Base-by-base conservation (phyloP, 2,113 vertebrate genomes). In the Onychostruthus taczanowskii region DNA sequence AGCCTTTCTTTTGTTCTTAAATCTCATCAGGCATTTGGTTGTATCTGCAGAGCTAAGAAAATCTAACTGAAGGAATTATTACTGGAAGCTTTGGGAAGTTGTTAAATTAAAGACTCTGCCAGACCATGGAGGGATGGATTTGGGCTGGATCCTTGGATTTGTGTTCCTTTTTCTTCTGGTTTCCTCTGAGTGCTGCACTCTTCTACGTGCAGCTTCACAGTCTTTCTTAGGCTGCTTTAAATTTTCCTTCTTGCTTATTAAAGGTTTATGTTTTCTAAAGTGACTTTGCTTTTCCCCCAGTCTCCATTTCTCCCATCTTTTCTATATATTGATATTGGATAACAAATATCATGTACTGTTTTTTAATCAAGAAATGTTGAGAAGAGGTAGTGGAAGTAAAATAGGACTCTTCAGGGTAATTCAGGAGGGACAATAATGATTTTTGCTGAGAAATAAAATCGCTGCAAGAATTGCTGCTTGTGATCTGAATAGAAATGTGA, bases 301-400 rank as follows among this genome's bases (percentile, higher is more conserved):
- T 91, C 90, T 95, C 84, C 55, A n/a, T 96, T 87, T 72, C 63
- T 41, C 70, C 96, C 84, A 92, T 89, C 58, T 79, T 66, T 31
- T 93, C 96, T 46, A 94, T 97, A 95, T 96, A 97, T 96, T 92
- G 96, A 95, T 94, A 95, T 93, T 96, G 96, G 94, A 92, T 97
- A 95, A 97, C 75, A 97, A 97, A 97, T 93, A 97, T 85, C 84
- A 91, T 87, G 69, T 49, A 62, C 81, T 80, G 73, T 70, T 96
- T 97, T 97, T 97, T 97, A 97, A 98, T 97, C 95, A 97, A 95
- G 97, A 94, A 91, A 82, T 39, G 84, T 2, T 63, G 94, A 92
- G 83, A 93, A 93, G 94, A 95, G 95, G 77, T 92, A 82, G 58
- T 67, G 76, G 72, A 37, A 93, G 68, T 93, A 95, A 97, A 91